These are phyloP conservation scores for Drosophila erecta DNA, from an alignment of 1,140 invertebrate genomes.

Conservation along the genomic window DNA sequence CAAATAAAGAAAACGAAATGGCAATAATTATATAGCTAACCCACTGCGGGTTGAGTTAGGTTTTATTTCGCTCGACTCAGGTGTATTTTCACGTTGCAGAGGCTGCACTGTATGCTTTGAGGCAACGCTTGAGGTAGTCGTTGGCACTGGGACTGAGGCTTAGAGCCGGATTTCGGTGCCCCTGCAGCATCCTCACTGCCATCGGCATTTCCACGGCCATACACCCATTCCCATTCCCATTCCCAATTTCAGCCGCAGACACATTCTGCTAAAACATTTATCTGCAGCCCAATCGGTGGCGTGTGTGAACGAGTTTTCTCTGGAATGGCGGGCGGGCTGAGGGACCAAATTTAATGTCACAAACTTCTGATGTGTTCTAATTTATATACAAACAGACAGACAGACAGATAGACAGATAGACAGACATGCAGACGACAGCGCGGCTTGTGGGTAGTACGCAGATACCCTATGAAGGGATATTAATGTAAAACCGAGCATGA, in stretches of 20 bases:
- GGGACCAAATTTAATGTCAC: slow-evolving; percentile 60
- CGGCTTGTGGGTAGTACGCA: slow-evolving; percentile 9
- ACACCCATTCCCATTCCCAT: not conserved
- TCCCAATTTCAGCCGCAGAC: slow-evolving; percentile 31
- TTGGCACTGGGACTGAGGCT: not conserved
- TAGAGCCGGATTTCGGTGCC: slow-evolving; percentile 11
- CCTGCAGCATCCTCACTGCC: slow-evolving; percentile 51
- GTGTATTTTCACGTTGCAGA: not conserved
- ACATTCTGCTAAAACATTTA: slow-evolving; percentile 75
- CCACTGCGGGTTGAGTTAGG: no score
- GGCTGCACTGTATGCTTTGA: not conserved
- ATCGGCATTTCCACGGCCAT: slow-evolving; percentile 11
- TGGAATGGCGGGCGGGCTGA: not conserved
- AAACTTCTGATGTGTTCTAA: slow-evolving; percentile 77
- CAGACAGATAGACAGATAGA: slow-evolving; percentile 4
- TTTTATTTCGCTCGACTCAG: no score
- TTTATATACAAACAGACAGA: slow-evolving; percentile 61
- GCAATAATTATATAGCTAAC: no score
- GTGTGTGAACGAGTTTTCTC: slow-evolving; percentile 5
- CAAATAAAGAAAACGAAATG: not conserved
- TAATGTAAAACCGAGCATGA: no score
- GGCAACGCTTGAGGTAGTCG: slow-evolving; percentile 2
- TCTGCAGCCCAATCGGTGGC: slow-evolving; percentile 50
- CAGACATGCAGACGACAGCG: not conserved
- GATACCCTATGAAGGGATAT: not conserved